Percentiles rank a stretch among this genome's conserved stretches.
Conservation (phyloP, 92 coral and sea anemone species). For the Scolanthus callimorphus region DNA sequence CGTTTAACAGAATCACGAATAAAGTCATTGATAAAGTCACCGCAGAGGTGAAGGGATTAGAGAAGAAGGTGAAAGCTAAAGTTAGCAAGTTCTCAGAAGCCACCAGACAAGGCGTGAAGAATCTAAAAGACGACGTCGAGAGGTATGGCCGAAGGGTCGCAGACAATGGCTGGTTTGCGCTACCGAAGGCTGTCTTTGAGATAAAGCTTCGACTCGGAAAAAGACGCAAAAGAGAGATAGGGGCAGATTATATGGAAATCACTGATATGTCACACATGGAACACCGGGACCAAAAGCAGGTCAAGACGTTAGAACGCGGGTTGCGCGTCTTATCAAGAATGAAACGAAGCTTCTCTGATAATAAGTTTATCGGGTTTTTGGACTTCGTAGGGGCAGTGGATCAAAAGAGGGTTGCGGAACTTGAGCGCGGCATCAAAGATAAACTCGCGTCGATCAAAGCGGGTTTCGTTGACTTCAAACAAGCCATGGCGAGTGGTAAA, state of each 20-base stretch:
- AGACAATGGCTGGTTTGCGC: slow-evolving; percentile 59
- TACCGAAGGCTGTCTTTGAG: slow-evolving; percentile 53
- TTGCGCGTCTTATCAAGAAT: slow-evolving; percentile 27
- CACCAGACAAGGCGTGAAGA: slow-evolving; percentile 26
- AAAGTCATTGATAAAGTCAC: slow-evolving; percentile 38
- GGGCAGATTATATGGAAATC: neutral
- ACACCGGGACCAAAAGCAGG: neutral
- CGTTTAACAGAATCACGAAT: slow-evolving; percentile 56
- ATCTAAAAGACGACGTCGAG: slow-evolving; percentile 27
- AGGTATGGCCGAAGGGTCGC: slow-evolving; percentile 51
- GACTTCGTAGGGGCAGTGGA: slow-evolving; percentile 69
- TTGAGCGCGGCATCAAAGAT: slow-evolving; percentile 34
- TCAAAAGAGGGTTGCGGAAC: slow-evolving; percentile 17
- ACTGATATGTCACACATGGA: neutral
- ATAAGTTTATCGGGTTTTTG: slow-evolving; percentile 52
- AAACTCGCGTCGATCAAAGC: slow-evolving; percentile 32
- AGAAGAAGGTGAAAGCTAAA: slow-evolving; percentile 24
- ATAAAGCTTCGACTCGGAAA: neutral
- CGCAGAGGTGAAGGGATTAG: slow-evolving; percentile 26
- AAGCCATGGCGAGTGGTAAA: slow-evolving; percentile 45
- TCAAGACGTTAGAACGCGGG: neutral
- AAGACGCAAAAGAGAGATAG: slow-evolving; percentile 36
- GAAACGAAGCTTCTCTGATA: slow-evolving; percentile 40
- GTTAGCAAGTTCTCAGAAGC: slow-evolving; percentile 23
- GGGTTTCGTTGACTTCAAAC: slow-evolving; percentile 54